Evolutionary conservation across 2,113 vertebrate species (phyloP).

Genomic region (Haemorhous mexicanus): DNA sequence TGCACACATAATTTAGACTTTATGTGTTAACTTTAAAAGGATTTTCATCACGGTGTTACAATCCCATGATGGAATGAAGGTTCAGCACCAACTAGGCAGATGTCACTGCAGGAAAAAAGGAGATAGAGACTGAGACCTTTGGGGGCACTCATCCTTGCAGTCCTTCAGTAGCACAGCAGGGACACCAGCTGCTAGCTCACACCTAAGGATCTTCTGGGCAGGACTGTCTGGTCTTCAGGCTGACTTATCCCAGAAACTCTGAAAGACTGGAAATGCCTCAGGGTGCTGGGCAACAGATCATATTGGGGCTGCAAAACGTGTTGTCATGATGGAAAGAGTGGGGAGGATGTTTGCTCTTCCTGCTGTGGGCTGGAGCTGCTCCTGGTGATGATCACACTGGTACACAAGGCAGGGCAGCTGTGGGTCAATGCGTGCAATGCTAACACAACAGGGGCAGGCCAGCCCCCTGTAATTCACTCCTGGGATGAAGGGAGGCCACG

Average conservation of each 20-base stretch:
- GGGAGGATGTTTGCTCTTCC: neutral
- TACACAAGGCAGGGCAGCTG: neutral
- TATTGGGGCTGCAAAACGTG: neutral
- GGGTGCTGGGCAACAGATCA: neutral
- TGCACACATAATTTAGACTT: neutral
- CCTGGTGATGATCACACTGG: neutral
- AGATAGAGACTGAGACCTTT: neutral
- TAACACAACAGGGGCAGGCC: neutral
- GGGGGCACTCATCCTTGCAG: neutral
- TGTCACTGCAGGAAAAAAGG: neutral
- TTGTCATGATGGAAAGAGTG: neutral
- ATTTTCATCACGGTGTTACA: rapidly evolving
- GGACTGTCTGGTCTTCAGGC: neutral
- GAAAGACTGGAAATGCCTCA: neutral
- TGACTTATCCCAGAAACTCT: neutral
- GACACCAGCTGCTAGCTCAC: neutral
- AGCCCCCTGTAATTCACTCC: neutral
- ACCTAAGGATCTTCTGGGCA: neutral
- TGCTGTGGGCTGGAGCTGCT: neutral
- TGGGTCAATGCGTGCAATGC: neutral
- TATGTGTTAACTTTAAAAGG: neutral
- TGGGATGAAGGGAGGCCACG: neutral
- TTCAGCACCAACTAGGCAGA: neutral
- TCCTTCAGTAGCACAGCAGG: neutral
- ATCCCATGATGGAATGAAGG: rapidly evolving